These are phyloP conservation scores for Dipus sagitta DNA, from an alignment of 2,797 vertebrate genomes.

Conservation along the genomic window DNA sequence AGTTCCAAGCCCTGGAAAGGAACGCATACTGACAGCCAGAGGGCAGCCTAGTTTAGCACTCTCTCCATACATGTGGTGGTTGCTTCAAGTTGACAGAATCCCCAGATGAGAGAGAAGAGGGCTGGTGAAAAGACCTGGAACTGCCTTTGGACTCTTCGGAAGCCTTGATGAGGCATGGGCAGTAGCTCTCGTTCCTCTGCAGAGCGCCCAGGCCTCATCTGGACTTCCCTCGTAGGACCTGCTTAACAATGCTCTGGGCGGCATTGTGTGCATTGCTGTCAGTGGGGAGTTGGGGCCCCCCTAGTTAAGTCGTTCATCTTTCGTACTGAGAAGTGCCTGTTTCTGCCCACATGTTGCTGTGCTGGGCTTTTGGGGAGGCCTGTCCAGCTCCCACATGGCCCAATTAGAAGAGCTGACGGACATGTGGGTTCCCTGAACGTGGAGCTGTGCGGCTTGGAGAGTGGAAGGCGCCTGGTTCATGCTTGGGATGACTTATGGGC, in stretches of 20 bases:
- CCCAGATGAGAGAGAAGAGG: rapidly evolving
- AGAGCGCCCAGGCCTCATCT: rapidly evolving
- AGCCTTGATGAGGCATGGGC: not conserved
- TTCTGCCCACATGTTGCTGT: rapidly evolving
- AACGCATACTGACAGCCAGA: not conserved
- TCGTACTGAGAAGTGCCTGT: not conserved
- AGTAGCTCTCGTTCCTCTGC: too few relatives aligned
- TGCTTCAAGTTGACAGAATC: not conserved
- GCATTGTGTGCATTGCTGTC: not conserved
- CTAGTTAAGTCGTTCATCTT: not conserved
- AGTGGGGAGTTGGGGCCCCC: too few relatives aligned
- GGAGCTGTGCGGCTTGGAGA: not conserved
- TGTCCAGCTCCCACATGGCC: not conserved
- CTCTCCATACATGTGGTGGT: rapidly evolving
- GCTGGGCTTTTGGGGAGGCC: not conserved
- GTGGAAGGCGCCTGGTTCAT: not conserved
- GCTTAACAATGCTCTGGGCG: rapidly evolving
- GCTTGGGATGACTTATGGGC: rapidly evolving
- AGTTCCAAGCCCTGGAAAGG: not conserved
- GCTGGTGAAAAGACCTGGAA: not conserved
- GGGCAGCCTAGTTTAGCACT: not conserved
- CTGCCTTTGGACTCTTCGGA: too few relatives aligned
- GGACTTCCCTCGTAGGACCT: too few relatives aligned
- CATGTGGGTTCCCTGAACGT: rapidly evolving
- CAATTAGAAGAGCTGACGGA: not conserved